Base-by-base conservation (phyloP, 30 jellyfish, hydroid and myxozoan species). In the Catostylus mosaicus region DNA sequence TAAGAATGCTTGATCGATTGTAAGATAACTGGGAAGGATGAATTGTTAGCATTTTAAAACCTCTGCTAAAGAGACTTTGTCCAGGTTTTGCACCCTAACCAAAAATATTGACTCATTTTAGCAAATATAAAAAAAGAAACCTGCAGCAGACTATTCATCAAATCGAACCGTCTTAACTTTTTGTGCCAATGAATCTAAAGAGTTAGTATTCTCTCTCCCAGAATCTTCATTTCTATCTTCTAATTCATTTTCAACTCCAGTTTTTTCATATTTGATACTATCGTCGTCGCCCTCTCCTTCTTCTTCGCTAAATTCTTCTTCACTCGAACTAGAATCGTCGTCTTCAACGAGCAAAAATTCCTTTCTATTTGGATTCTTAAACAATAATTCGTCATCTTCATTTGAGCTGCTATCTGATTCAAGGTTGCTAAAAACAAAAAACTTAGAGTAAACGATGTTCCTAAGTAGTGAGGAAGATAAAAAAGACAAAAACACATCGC, bases 361-460 rank as follows among this genome's bases (percentile, higher is more conserved):
- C 24, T 84, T 77, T 72, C 89, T 87, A 31, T 89, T 89, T 29
- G 91, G 97, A 33, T 89, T 89, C 61, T 73, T 74, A 57, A 83
- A 63, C 20, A 89, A 54, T 12, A 50, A 74, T 8, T 71, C 93
- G 65, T 89, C 90, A 65, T 73, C 90, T 24, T 27, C 82, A 33
- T 74, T 68, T 1, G 72, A 18, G 73, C 76, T 66, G 46, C 63
- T 33, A 66, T 35, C 31, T 36, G 64, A 24, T 26, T 75, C 96
- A 35, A 22, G 67, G 30, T 59, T 27, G 50, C 95, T 84, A 31
- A 27, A 82, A 43, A 43, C 8, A 43, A 16, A 16, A 43, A 43
- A n/a, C n/a, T n/a, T n/a, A n/a, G n/a, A n/a, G n/a, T n/a, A n/a
- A n/a, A n/a, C n/a, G n/a, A n/a, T n/a, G n/a, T n/a, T n/a, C n/a